phyloP scores from a whole-genome alignment of 1,140 invertebrate species.

The Brachionus rotundiformis region DNA sequence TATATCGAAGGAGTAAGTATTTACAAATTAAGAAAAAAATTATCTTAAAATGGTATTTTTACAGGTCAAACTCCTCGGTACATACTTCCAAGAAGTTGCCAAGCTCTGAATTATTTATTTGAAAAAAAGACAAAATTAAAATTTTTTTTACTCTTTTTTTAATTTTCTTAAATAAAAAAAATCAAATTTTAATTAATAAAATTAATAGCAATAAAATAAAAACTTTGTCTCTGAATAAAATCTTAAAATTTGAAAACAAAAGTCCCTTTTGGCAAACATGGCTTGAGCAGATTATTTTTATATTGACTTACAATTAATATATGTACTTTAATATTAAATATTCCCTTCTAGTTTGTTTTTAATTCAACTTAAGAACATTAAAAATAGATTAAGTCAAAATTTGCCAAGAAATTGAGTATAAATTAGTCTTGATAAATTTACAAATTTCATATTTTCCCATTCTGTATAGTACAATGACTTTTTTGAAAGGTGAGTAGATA shows the following conservation, averaged over 20 bases:
- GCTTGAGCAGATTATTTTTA: not conserved
- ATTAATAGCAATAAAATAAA: no score
- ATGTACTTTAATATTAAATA: not conserved
- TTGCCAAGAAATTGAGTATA: not conserved
- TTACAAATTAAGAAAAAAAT: not conserved
- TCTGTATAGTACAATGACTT: no score
- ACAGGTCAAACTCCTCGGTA: conserved; percentile 34
- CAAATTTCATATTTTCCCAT: no score
- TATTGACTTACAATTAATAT: not conserved
- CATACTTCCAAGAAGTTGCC: conserved; percentile 51
- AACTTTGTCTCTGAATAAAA: no score
- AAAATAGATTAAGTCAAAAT: not conserved
- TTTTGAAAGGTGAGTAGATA: no score
- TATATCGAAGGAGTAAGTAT: conserved; percentile 84
- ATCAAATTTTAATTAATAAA: no score
- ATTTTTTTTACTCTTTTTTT: no score
- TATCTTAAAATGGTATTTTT: not conserved
- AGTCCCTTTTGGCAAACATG: not conserved
- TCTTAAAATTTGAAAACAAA: not conserved
- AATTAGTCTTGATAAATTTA: no score
- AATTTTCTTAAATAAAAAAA: no score
- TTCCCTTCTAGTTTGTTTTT: not conserved
- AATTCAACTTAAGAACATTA: not conserved
- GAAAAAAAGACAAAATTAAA: not conserved
- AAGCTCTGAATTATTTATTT: conserved; percentile 19